Percentiles rank a stretch among this genome's conserved stretches.
Conservation (phyloP, 2,888 invertebrate genomes). For the Plemyria rubiginata region DNA sequence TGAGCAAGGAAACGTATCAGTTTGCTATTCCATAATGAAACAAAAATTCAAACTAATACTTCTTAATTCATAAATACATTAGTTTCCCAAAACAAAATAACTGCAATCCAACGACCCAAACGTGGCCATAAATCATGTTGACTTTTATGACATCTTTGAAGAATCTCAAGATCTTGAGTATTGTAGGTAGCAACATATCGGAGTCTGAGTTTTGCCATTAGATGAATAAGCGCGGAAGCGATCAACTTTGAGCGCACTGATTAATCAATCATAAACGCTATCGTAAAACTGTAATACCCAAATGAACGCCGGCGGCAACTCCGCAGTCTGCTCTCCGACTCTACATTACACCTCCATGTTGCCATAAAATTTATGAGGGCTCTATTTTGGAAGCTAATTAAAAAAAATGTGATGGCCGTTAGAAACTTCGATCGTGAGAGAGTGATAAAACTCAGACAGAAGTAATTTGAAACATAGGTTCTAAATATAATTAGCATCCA, state of each 20-base stretch:
- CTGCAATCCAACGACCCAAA: slow-evolving; percentile 3
- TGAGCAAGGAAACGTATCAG: neutral
- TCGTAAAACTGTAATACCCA: slow-evolving; percentile 66
- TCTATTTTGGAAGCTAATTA: slow-evolving; percentile 81
- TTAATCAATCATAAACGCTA: slow-evolving; percentile 74
- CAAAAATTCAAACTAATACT: neutral
- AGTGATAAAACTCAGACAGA: slow-evolving; percentile 70
- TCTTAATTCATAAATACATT: slow-evolving; percentile 1
- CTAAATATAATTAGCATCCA: slow-evolving; percentile 46
- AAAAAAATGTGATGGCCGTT: slow-evolving; percentile 73
- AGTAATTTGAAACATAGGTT: slow-evolving; percentile 56
- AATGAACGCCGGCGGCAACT: slow-evolving; percentile 56
- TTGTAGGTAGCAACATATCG: slow-evolving; percentile 34
- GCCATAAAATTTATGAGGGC: slow-evolving; percentile 80
- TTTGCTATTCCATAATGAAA: neutral
- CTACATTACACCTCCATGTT: slow-evolving; percentile 65
- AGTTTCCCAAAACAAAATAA: slow-evolving; percentile 16
- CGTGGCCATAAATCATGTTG: slow-evolving; percentile 18
- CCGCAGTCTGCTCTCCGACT: slow-evolving; percentile 46
- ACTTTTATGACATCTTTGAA: slow-evolving; percentile 18
- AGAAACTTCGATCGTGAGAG: slow-evolving; percentile 76
- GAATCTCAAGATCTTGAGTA: slow-evolving; percentile 23
- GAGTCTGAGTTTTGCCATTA: slow-evolving; percentile 62
- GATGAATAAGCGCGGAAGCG: slow-evolving; percentile 72
- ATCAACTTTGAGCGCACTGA: slow-evolving; percentile 67